Evolutionary conservation across 1,140 invertebrate species (phyloP), one percentile per base, ranked within the genome.

Genomic region (Nomia melanderi): DNA sequence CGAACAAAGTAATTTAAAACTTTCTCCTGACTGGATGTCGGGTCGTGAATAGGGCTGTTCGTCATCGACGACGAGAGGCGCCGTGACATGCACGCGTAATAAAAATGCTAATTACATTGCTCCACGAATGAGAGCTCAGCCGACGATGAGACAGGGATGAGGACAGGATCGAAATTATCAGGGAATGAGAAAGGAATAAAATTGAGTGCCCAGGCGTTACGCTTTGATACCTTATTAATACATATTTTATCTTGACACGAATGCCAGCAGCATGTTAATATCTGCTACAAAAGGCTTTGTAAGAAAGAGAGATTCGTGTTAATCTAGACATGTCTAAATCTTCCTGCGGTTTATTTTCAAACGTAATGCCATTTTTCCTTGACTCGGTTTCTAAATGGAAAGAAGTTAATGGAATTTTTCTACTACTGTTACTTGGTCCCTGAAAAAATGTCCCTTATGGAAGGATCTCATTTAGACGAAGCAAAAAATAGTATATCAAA

Each of bases 61-160:
- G 77, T 56, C 41, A 56, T 73, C 25, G 36, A 36, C 47, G 59
- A 77, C 53, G 77, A 39, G 71, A 59, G 76, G 36, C 31, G 20
- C 25, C 57, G 75, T 65, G 67, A 77, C 77, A 75, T 57, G 64
- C 63, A 72, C 71, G 57, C 29, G 57, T 79, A 76, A 77, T 85
- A 85, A 83, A 86, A 86, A 86, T 82, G 74, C 78, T 83, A 86
- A 86, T 86, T 82, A 67, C 47, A 72, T 73, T 54, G 80, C 23
- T 23, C 20, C 64, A 69, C 39, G 62, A 36, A 50, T 25, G 53
- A 14, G 29, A 60, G 33, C 72, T 31, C 53, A 23, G 53, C n/a
- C 27, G 27, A 12, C 47, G 50, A 56, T 20, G 20, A 25, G 27
- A 23, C 23, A 31, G 50, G n/a, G 14, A 29, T 8, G 25, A 14